A percentile compares a stretch with the other conserved stretches of the same genome.
Conservation (phyloP, 2,797 vertebrate genomes). For the Bovichtus diacanthus region DNA sequence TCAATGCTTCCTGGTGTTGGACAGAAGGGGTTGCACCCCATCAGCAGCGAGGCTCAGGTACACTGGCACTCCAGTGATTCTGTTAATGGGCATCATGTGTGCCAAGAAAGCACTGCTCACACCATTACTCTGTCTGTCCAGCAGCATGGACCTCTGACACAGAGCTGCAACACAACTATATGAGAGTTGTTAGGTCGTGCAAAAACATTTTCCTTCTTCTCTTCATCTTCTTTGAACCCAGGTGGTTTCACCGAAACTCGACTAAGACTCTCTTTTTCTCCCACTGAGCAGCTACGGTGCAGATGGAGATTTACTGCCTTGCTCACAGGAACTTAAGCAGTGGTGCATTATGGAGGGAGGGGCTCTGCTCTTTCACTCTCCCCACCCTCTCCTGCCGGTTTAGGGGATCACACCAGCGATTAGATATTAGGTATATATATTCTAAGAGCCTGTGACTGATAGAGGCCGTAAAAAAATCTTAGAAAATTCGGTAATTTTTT, state of each 20-base stretch:
- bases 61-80: slow-evolving; percentile 18
- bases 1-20: slow-evolving; percentile 12
- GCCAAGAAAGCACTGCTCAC: slow-evolving; percentile 40
- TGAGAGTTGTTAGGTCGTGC: neutral
- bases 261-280: fast-evolving
- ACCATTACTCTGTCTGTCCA: slow-evolving; percentile 10
- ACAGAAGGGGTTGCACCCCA: slow-evolving; percentile 24
- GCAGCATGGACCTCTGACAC: slow-evolving; percentile 32
- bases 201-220: neutral
- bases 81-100: slow-evolving; percentile 29
- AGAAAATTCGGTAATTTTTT: too few relatives aligned
- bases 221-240: neutral
- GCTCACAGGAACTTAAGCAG: neutral
- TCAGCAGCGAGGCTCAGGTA: slow-evolving; percentile 20
- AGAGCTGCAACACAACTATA: slow-evolving; percentile 16
- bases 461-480: too few relatives aligned
- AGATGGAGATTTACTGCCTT: neutral
- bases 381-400: neutral
- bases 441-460: too few relatives aligned
- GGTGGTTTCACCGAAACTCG: neutral
- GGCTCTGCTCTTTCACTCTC: neutral
- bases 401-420: neutral
- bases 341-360: neutral
- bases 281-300: neutral
- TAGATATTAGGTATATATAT: too few relatives aligned